Percentiles rank a stretch among this genome's conserved stretches.
These are phyloP conservation scores for Fabriciana adippe DNA, from an alignment of 2,888 invertebrate species.

Conservation along the genomic window DNA sequence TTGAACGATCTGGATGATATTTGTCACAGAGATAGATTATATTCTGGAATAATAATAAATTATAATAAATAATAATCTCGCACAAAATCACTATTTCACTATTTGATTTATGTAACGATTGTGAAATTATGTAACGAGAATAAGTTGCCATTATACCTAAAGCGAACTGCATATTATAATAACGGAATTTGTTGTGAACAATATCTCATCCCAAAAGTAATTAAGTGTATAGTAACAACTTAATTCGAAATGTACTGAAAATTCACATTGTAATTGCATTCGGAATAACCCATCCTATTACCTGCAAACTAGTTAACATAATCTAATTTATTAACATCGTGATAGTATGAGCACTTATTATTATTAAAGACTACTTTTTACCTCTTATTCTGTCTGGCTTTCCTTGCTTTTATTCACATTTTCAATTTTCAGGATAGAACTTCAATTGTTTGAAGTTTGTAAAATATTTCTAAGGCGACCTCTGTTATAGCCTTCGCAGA, in stretches of 20 bases:
- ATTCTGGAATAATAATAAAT: too few relatives aligned
- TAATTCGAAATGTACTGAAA: constrained; percentile 22
- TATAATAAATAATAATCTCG: too few relatives aligned
- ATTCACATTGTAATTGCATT: constrained; percentile 26
- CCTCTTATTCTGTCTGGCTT: not conserved
- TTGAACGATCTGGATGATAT: too few relatives aligned
- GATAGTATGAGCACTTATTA: not conserved
- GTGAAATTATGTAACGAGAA: too few relatives aligned
- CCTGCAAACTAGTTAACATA: constrained; percentile 17
- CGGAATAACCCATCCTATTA: constrained; percentile 21
- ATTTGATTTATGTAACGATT: too few relatives aligned
- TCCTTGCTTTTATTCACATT: not conserved
- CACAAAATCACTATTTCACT: too few relatives aligned
- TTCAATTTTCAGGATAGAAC: not conserved
- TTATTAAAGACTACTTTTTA: not conserved
- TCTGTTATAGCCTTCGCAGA: too few relatives aligned
- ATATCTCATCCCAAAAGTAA: constrained; percentile 17
- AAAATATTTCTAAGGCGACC: too few relatives aligned
- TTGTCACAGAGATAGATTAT: too few relatives aligned
- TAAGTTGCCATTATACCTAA: not conserved
- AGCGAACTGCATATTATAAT: constrained; percentile 2
- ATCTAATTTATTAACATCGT: constrained; percentile 17
- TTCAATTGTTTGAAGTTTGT: too few relatives aligned
- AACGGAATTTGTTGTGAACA: constrained; percentile 2
- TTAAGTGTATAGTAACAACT: constrained; percentile 17